Evolutionary conservation across 2,797 vertebrate genomes (phyloP), one percentile per base, ranked within the genome.

Genomic region (Manis pentadactyla): DNA sequence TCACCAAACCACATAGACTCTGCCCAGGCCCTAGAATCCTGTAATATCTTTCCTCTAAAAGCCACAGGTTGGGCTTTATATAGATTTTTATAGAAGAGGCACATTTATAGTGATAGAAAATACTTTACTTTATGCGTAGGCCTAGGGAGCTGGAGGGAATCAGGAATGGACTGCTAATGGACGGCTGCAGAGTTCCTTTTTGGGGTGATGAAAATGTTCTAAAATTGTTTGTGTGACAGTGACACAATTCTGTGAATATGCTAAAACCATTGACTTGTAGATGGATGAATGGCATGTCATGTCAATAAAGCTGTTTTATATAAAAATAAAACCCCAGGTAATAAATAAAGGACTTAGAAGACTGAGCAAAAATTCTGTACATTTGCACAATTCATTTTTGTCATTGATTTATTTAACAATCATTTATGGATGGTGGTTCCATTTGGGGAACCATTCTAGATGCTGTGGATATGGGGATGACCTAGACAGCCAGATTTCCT

Each of bases 361-460:
- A 2, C 14, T 78, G 13, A 75, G 7, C 14, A 64, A 69, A 95
- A 75, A 77, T 46, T 46, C 27, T 34, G 14, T 68, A 21, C 31
- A 90, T 57, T 55, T 84, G 64, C 39, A 71, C 90, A 61, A 51
- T 51, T 46, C 68, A 63, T 78, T 94, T 14, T 57, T 79, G 8
- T 25, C 18, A 59, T 34, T 73, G 7, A 13, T 49, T 69, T 49
- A 51, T 66, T 55, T 87, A 87, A 59, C 27, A 19, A 7, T 6
- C 37, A 9, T 27, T 71, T 78, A 66, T 3, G 0, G 17, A 25
- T 84, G 11, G 5, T 31, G 63, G 13, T 57, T 91, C 39, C 39
- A 74, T 79, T 49, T 87, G 12, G 34, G n/a, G 51, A 75, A n/a
- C 34, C 34, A 8, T 57, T 87, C 14, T 86, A 64, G 49, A 55